Conservation (phyloP, 1,140 invertebrate species). For the Mamestra configurata region DNA sequence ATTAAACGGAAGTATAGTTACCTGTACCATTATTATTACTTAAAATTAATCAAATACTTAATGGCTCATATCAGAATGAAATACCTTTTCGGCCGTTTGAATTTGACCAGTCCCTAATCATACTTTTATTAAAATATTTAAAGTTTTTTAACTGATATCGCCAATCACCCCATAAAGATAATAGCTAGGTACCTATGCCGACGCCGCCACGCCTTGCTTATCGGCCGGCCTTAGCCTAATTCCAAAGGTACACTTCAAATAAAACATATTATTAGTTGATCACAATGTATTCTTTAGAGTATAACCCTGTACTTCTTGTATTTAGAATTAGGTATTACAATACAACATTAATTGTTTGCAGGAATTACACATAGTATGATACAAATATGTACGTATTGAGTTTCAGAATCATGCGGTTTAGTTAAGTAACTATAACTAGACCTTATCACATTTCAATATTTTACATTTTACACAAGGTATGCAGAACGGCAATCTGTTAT, state of each 20-base stretch:
- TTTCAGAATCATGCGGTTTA: conserved; percentile 38
- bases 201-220: neutral
- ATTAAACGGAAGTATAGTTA: too few relatives aligned
- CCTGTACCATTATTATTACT: too few relatives aligned
- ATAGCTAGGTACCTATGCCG: neutral
- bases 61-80: too few relatives aligned
- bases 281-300: conserved; percentile 53
- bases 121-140: neutral
- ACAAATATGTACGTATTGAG: conserved; percentile 48
- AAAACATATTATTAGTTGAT: conserved; percentile 47
- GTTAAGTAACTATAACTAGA: conserved; percentile 41
- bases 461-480: conserved; percentile 36
- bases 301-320: conserved; percentile 58
- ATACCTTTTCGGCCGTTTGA: neutral
- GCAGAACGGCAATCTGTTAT: neutral
- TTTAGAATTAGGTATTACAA: conserved; percentile 52
- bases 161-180: conserved; percentile 23
- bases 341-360: conserved; percentile 48
- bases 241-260: conserved; percentile 16
- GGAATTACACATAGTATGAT: conserved; percentile 40
- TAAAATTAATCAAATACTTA: too few relatives aligned
- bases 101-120: too few relatives aligned
- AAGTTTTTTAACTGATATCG: neutral
- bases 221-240: conserved; percentile 6
- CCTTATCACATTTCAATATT: conserved; percentile 38